Evolutionary conservation across 2,113 vertebrate species (phyloP), one percentile per base, ranked within the genome.

Genomic region (Lutjanus erythropterus): DNA sequence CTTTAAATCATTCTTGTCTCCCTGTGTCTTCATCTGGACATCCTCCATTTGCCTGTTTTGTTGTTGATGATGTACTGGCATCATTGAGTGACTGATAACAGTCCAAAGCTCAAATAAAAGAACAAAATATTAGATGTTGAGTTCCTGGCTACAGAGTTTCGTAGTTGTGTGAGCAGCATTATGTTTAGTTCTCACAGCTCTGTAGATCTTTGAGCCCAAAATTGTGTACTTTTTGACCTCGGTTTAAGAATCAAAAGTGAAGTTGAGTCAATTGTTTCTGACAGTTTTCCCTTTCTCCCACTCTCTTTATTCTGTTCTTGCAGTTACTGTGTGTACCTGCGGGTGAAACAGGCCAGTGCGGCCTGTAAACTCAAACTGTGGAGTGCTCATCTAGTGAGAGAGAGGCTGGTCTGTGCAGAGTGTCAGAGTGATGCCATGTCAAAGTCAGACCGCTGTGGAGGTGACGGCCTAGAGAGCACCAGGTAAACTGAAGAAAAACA

Each of bases 291-390:
- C 12, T 62, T 31, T 23, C 25, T 67, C 15, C 33, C 39, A 15
- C n/a, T 71, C 23, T 44, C 15, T 29, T 33, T 44, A 2, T 10
- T 50, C 50, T 80, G 15, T 52, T 52, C 9, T 67, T 85, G 44
- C 90, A 96, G 96, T 81, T 96, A 94, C 88, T 96, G 96, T n/a
- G 90, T 96, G 81, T 94, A 94, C 87, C 95, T 97, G 89, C 92
- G 94, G 31, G 80, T 97, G 84, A 94, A 93, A 29, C 95, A 93
- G 92, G 93, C 94, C 49, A 94, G 94, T 1, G 31, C 79, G 0
- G 94, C 68, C 0, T 97, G 96, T 78, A 93, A 50, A 0, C 80
- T 94, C 76, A 94, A 69, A 12, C 64, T 92, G 58, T 96, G 96
- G 96, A 96, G 94, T 15, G 89, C 92, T 64, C 89, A 77, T 35